phyloP scores from a whole-genome alignment of 2,797 vertebrate genomes.

The Rachycentron canadum region DNA sequence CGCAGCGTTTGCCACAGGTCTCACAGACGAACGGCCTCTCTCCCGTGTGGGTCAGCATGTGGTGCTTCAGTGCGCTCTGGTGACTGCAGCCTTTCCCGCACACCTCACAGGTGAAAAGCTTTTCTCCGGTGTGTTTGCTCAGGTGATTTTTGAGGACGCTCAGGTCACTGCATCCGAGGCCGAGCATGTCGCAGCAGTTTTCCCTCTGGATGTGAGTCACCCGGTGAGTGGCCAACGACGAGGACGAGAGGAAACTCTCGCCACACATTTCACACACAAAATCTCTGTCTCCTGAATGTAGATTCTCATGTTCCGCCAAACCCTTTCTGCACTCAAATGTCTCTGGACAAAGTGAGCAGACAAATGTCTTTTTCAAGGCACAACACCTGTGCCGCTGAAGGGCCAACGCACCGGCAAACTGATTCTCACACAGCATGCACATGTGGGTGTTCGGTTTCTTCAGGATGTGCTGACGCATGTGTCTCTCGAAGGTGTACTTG shows the following conservation, averaged over 20 bases:
- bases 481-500: constrained; percentile 63
- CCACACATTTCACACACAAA: constrained; percentile 69
- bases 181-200: constrained; percentile 43
- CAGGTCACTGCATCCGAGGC: constrained; percentile 36
- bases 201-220: constrained; percentile 54
- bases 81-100: constrained; percentile 70
- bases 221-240: constrained; percentile 58
- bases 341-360: constrained; percentile 71
- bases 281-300: constrained; percentile 59
- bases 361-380: constrained; percentile 64
- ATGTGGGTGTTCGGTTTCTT: constrained; percentile 20
- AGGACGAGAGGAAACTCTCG: constrained; percentile 61
- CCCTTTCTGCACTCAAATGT: constrained; percentile 64
- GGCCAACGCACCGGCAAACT: constrained; percentile 50
- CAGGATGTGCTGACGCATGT: constrained; percentile 66
- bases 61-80: constrained; percentile 67
- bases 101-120: constrained; percentile 62
- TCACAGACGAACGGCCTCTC: constrained; percentile 70
- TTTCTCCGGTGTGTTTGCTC: constrained; percentile 55
- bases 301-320: constrained; percentile 70
- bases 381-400: constrained; percentile 69
- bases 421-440: constrained; percentile 63
- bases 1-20: constrained; percentile 71
- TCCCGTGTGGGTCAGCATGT: constrained; percentile 73
- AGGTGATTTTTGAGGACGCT: constrained; percentile 45